phyloP scores from a whole-genome alignment of 2,113 vertebrate species.

The Xiphorhynchus elegans region DNA sequence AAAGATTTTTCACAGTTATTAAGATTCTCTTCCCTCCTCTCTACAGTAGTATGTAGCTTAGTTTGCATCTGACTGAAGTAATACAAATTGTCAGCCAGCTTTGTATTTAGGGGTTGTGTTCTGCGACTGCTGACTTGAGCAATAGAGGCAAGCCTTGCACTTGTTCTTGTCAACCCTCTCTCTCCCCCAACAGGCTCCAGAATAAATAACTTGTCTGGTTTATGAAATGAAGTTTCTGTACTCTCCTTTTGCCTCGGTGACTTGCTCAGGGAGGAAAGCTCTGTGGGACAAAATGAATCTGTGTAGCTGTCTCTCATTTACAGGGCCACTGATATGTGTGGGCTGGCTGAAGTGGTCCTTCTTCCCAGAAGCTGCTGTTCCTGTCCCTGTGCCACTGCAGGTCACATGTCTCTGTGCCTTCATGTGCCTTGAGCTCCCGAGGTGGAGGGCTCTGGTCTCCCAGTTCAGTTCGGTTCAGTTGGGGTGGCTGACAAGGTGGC shows the following conservation, averaged over 20 bases:
- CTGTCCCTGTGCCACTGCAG: neutral
- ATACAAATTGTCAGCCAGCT: neutral
- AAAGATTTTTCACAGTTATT: neutral
- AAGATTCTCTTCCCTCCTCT: neutral
- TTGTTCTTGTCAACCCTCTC: neutral
- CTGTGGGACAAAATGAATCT: neutral
- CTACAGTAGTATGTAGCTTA: neutral
- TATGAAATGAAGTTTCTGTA: neutral
- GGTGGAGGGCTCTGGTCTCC: neutral
- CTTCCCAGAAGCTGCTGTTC: neutral
- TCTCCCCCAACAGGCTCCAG: neutral
- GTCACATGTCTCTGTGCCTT: fast-evolving
- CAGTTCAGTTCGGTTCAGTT: neutral
- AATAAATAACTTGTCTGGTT: neutral
- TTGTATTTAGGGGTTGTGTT: neutral
- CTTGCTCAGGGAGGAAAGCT: neutral
- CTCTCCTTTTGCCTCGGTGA: neutral
- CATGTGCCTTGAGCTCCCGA: neutral
- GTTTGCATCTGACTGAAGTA: neutral
- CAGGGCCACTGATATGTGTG: fast-evolving
- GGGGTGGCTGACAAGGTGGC: neutral
- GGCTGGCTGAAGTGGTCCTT: neutral
- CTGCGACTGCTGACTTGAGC: neutral
- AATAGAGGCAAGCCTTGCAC: neutral
- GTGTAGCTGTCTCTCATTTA: neutral